These are phyloP conservation scores for Numenius phaeopus DNA, from an alignment of 2,797 vertebrate species.

Conservation along the genomic window DNA sequence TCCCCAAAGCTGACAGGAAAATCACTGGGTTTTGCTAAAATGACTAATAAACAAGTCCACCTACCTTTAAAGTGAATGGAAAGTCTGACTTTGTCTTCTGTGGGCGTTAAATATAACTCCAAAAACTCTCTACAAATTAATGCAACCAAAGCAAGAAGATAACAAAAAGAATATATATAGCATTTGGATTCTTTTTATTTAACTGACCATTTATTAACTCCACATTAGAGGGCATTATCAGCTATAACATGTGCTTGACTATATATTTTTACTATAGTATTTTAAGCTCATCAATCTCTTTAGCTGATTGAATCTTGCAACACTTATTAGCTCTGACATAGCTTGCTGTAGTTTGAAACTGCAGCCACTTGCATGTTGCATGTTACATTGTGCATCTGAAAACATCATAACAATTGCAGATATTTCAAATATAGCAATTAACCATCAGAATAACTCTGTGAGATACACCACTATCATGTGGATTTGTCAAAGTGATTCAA, in stretches of 20 bases:
- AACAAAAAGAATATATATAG: not conserved
- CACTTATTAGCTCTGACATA: not conserved
- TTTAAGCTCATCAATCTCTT: not conserved
- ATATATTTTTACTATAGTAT: not conserved
- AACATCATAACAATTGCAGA: not conserved
- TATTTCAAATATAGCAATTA: not conserved
- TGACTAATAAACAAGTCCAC: slow-evolving; percentile 42
- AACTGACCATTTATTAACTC: not conserved
- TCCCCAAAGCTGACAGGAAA: slow-evolving; percentile 9
- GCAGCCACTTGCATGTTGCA: not conserved
- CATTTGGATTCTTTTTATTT: not conserved
- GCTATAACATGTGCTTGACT: not conserved
- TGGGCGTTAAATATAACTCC: not conserved
- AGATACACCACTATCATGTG: not conserved
- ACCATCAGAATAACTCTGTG: not conserved
- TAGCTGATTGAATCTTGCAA: not conserved
- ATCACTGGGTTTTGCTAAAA: slow-evolving; percentile 39
- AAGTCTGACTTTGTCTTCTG: slow-evolving; percentile 12
- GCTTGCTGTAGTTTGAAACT: not conserved
- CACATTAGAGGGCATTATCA: not conserved
- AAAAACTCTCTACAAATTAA: not conserved
- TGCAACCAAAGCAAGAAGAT: not conserved
- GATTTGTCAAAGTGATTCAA: not conserved
- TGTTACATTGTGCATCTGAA: not conserved
- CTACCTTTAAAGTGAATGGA: slow-evolving; percentile 40